These are phyloP conservation scores for Acanthisitta chloris DNA, from an alignment of 2,113 vertebrate genomes.

Conservation along the genomic window DNA sequence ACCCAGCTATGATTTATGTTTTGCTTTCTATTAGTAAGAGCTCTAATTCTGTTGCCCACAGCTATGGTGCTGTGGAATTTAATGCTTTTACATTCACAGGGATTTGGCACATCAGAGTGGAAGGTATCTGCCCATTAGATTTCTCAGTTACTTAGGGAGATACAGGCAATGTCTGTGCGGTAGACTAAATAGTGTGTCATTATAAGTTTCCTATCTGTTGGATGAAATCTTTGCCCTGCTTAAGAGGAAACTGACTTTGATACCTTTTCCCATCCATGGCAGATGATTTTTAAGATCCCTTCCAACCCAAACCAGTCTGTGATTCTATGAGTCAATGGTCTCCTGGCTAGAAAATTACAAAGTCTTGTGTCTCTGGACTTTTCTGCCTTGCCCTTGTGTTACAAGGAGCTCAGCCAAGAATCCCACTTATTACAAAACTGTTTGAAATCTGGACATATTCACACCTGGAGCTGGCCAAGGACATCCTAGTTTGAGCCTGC, in stretches of 20 bases:
- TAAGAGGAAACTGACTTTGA: background rate
- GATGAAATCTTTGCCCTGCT: background rate
- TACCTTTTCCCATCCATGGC: rapidly evolving
- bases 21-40: background rate
- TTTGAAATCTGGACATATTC: background rate
- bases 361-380: background rate
- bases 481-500: background rate
- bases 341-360: background rate
- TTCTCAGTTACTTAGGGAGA: background rate
- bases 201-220: background rate
- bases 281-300: background rate
- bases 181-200: background rate
- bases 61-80: background rate
- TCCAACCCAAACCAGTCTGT: background rate
- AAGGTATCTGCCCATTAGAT: background rate
- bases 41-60: background rate
- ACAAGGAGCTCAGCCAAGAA: background rate
- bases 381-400: background rate
- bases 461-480: background rate
- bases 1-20: background rate
- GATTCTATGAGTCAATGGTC: background rate
- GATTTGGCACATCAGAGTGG: background rate
- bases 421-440: background rate
- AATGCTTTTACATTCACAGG: background rate
- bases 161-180: background rate